Conservation (phyloP, 2,113 vertebrate species). For the Muntiacus reevesi region DNA sequence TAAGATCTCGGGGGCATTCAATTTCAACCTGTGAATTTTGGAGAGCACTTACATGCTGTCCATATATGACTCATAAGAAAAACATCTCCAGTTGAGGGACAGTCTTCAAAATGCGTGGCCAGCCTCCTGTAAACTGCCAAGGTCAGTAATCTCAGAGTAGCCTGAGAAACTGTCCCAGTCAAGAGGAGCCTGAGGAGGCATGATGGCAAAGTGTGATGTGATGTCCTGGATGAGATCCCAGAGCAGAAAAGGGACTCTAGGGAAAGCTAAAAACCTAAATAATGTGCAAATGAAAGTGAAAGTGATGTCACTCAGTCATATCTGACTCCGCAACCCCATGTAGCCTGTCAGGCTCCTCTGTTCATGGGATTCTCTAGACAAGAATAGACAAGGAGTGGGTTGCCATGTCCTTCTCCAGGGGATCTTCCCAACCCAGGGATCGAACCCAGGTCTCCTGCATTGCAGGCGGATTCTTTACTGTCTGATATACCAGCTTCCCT, state of each 20-base stretch:
- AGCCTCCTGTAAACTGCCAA: background rate
- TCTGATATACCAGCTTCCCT: background rate
- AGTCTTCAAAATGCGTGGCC: background rate
- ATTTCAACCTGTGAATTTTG: background rate
- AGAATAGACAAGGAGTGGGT: background rate
- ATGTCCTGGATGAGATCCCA: background rate
- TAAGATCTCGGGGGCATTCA: background rate
- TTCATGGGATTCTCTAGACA: background rate
- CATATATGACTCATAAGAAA: background rate
- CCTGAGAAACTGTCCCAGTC: background rate
- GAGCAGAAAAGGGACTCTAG: background rate
- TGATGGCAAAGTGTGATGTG: fast-evolving
- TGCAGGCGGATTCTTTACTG: background rate
- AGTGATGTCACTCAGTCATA: too few relatives aligned
- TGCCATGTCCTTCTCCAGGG: background rate
- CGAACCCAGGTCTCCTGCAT: background rate
- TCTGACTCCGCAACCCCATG: background rate
- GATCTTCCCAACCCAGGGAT: background rate
- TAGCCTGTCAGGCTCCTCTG: background rate
- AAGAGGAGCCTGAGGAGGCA: background rate
- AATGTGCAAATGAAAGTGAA: background rate
- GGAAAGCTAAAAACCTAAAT: background rate
- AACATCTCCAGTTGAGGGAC: background rate
- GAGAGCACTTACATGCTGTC: background rate
- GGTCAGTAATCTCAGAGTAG: background rate